Base-by-base conservation (phyloP, 1,140 invertebrate genomes). In the Gonioctena quinquepunctata region DNA sequence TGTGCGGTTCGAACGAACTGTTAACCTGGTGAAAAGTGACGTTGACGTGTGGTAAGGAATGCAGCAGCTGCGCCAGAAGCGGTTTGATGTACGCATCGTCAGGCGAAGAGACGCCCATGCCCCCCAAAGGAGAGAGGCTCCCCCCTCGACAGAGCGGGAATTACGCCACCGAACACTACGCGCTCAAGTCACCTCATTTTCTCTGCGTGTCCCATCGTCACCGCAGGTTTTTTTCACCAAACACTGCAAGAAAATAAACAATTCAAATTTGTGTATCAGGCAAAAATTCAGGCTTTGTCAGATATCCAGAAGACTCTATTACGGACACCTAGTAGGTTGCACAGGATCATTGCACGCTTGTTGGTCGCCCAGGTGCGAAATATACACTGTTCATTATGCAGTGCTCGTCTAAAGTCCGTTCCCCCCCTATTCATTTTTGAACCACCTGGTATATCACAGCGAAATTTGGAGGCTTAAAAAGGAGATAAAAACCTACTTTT, bases 1-100 rank as follows among this genome's bases (percentile, higher is more conserved):
- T 94, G 74, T 91, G 89, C 27, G 94, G 94, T 82, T 94, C 91
- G 84, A 98, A 97, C 64, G 93, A 96, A 78, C 91, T 92, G 85
- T 97, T 96, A 82, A 96, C 94, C 70, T 88, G 88, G 82, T 94
- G 91, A 76, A 96, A 90, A 72, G 92, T 92, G 78, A 96, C 94
- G 86, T 95, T 95, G 80, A 94, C 87, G 83, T 95, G 93, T 49
- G 93, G 93, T 85, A 96, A 87, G 75, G 88, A 87, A 84, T 96
- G 94, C 81, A 96, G 91, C 83, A 94, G 89, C 82, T 89, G 89
- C 75, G 94, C 93, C 80, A 96, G 88, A 81, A 90, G 88, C 76
- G 93, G 91, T 81, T 94, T 91, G 83, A 87, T 88, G 85, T 93
- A 94, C 80, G 91, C 90, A 83, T 92, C 91, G 79, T 88, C 87